Conservation (phyloP, 64 coral and sea anemone genomes). For the Anthopleura sola region DNA sequence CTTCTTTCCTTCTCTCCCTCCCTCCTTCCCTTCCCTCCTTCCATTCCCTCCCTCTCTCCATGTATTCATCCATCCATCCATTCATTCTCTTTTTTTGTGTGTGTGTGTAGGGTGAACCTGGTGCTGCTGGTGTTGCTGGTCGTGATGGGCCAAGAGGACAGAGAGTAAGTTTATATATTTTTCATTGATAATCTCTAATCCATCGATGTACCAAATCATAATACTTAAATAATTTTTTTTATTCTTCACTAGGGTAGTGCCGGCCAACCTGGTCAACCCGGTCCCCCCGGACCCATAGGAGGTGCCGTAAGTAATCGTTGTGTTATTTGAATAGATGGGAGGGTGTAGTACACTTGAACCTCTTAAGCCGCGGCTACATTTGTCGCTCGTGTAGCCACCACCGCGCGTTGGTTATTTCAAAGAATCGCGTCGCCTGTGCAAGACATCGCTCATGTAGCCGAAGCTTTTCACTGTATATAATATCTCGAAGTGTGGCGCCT, state of each 20-base stretch:
- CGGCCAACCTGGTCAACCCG: slow-evolving; percentile 14
- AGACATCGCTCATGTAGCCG: no score
- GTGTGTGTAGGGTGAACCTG: neutral
- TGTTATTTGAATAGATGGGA: neutral
- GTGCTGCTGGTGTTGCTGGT: neutral
- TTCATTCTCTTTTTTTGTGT: neutral
- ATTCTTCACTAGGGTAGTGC: neutral
- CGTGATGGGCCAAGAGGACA: slow-evolving; percentile 7
- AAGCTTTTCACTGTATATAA: no score
- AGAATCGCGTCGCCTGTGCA: no score
- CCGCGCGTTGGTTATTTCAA: no score
- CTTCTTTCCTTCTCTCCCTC: neutral
- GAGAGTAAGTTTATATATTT: neutral
- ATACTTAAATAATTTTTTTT: neutral
- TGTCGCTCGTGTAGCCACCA: no score
- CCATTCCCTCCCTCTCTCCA: no score
- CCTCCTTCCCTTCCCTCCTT: no score
- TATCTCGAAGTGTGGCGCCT: no score
- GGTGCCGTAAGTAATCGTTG: neutral
- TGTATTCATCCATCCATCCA: no score
- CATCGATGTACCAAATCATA: neutral
- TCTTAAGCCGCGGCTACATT: no score
- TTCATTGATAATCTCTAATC: neutral
- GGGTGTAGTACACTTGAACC: neutral
- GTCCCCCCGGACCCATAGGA: slow-evolving; percentile 22